These are phyloP conservation scores for Sphinx pinastri DNA, from an alignment of 2,888 invertebrate genomes.

Conservation along the genomic window DNA sequence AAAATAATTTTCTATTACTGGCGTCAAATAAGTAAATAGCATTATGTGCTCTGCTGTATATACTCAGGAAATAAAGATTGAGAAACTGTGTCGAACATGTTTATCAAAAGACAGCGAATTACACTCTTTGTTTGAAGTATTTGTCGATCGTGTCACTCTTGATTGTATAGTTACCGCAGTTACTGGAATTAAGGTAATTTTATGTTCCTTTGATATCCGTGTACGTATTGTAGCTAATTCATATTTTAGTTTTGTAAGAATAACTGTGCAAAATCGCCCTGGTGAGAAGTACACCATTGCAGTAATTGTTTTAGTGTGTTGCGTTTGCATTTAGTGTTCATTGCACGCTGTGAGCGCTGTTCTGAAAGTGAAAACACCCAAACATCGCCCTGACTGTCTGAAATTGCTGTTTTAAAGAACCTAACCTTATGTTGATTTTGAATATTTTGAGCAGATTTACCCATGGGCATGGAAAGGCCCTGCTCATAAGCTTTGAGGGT, in stretches of 20 bases:
- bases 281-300: no score
- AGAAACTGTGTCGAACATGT: slow-evolving; percentile 73
- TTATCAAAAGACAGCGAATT: slow-evolving; percentile 66
- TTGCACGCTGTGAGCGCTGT: no score
- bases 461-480: no score
- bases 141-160: slow-evolving; percentile 51
- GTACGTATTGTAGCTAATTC: background rate
- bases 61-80: slow-evolving; percentile 56
- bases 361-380: no score
- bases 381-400: no score
- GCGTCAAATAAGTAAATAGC: slow-evolving; percentile 6
- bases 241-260: no score
- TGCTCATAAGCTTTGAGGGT: no score
- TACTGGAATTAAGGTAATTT: slow-evolving; percentile 66
- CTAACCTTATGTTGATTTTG: no score
- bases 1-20: slow-evolving; percentile 8
- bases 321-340: no score
- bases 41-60: slow-evolving; percentile 52
- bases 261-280: background rate
- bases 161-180: slow-evolving; percentile 57
- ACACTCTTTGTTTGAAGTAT: slow-evolving; percentile 63
- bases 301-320: no score
- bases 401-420: no score
- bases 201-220: slow-evolving; percentile 5
- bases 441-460: no score